Conservation (phyloP, 2,888 invertebrate genomes). For the Mythimna albipuncta region DNA sequence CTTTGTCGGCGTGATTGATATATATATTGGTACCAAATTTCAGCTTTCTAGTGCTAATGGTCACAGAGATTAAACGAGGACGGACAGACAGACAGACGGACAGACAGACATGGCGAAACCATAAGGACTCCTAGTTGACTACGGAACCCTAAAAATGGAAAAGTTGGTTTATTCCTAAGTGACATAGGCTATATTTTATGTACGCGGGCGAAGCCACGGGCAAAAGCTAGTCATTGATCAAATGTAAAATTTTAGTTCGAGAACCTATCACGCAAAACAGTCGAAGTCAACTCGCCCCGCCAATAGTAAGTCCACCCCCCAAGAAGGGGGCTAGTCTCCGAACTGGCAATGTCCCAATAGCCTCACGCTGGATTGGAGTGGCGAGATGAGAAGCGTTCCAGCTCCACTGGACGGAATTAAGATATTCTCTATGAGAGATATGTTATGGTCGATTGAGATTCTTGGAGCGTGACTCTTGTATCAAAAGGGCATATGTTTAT, state of each 20-base stretch:
- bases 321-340: slow-evolving; percentile 46
- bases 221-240: no score
- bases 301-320: slow-evolving; percentile 41
- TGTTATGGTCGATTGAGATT: slow-evolving; percentile 20
- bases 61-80: no score
- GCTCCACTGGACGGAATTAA: slow-evolving; percentile 62
- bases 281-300: slow-evolving; percentile 14
- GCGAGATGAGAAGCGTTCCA: slow-evolving; percentile 59
- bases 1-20: no score
- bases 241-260: background rate
- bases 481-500: background rate
- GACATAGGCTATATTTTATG: no score
- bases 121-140: no score
- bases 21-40: no score
- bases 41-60: no score
- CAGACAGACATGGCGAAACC: no score
- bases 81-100: no score
- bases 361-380: slow-evolving; percentile 65
- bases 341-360: slow-evolving; percentile 67
- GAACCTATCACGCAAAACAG: background rate
- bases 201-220: no score
- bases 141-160: no score
- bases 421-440: slow-evolving; percentile 52
- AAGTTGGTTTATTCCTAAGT: no score
- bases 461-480: slow-evolving; percentile 12